phyloP scores from a whole-genome alignment of 1,140 invertebrate genomes.

The Papilio helenus region DNA sequence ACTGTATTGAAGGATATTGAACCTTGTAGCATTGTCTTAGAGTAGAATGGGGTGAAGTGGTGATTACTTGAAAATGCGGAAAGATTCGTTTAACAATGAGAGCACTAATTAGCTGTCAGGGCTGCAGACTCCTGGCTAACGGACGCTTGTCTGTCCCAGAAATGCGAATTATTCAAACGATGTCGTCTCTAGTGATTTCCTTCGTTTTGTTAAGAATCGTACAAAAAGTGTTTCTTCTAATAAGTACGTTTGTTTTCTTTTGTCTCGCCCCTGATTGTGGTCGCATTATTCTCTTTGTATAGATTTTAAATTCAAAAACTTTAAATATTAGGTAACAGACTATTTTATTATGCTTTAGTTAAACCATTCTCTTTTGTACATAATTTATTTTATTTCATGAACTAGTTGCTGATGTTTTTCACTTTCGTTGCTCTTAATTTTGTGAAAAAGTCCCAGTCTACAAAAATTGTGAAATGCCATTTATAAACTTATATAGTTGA shows the following conservation, averaged over 20 bases:
- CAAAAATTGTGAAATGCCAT: neutral
- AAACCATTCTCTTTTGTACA: too few relatives aligned
- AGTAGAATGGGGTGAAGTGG: constrained; percentile 49
- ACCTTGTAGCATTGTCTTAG: constrained; percentile 56
- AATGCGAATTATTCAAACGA: constrained; percentile 80
- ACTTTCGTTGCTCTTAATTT: too few relatives aligned
- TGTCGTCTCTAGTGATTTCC: constrained; percentile 77
- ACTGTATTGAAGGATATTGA: constrained; percentile 49
- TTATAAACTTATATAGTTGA: neutral
- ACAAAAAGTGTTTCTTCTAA: constrained; percentile 51
- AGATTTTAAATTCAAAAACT: neutral
- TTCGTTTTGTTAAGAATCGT: constrained; percentile 63
- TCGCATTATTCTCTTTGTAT: constrained; percentile 18
- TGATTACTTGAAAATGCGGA: constrained; percentile 55
- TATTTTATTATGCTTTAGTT: too few relatives aligned
- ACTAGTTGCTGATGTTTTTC: too few relatives aligned
- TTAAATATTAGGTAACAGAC: neutral
- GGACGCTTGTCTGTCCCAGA: constrained; percentile 72
- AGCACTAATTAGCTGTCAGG: constrained; percentile 81
- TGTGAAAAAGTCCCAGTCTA: neutral
- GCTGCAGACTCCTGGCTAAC: constrained; percentile 62
- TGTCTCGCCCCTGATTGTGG: constrained; percentile 43
- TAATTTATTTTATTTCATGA: too few relatives aligned
- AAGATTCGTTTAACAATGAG: constrained; percentile 80
- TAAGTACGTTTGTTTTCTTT: constrained; percentile 48